These are phyloP conservation scores for Melangyna quadrimaculata DNA, from an alignment of 2,888 invertebrate species.

Conservation along the genomic window DNA sequence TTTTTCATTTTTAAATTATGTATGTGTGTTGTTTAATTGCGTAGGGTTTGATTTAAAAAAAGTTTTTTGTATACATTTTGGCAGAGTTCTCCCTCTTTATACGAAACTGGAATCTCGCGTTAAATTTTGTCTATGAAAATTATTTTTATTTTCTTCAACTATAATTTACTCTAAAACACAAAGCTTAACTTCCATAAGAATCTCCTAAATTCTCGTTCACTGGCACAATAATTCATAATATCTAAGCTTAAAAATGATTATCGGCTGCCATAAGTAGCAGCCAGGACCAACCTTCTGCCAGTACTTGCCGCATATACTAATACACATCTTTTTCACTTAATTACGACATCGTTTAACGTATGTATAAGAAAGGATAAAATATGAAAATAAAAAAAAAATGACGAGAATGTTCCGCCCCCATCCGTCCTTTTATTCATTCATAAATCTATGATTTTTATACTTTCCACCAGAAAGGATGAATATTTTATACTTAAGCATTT, in stretches of 20 bases:
- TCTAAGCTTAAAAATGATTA: conserved; percentile 68
- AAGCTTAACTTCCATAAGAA: conserved; percentile 27
- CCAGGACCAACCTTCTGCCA: conserved; percentile 19
- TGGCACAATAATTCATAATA: conserved; percentile 55
- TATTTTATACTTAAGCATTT: conserved; percentile 57
- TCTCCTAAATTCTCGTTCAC: conserved; percentile 5
- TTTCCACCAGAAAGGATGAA: conserved; percentile 60
- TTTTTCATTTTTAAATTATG: background rate
- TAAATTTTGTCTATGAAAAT: background rate
- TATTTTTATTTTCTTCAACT: background rate
- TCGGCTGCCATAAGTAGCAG: conserved; percentile 64
- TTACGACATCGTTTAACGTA: conserved; percentile 72
- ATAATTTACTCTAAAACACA: background rate
- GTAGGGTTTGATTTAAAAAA: too few relatives aligned
- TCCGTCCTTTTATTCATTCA: conserved; percentile 37
- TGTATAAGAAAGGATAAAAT: conserved; percentile 62
- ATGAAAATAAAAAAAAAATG: background rate
- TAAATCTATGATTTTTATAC: conserved; percentile 53
- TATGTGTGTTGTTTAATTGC: too few relatives aligned
- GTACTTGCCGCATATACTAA: conserved; percentile 43
- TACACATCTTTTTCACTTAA: conserved; percentile 70
- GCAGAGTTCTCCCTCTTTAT: background rate
- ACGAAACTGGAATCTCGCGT: too few relatives aligned
- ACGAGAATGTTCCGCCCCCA: conserved; percentile 17
- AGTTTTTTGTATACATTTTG: background rate